Evolutionary conservation across 2,113 vertebrate genomes (phyloP), one percentile per base, ranked within the genome.

Genomic region (Megatriorchis doriae): DNA sequence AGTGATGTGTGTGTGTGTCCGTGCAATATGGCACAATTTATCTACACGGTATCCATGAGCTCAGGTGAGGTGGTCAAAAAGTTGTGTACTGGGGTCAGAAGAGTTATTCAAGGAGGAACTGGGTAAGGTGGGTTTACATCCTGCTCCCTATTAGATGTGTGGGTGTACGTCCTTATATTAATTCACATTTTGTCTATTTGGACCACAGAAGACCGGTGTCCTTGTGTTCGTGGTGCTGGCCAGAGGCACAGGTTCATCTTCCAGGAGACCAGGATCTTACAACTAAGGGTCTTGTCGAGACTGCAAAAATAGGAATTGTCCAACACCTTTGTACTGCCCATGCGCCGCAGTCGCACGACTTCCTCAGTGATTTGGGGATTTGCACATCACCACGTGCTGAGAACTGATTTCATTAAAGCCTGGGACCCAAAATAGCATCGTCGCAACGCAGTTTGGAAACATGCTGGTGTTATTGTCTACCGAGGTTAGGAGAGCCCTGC

Each of bases 1-100:
- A 95, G 87, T 43, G 91, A 91, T 91, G 32, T 82, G 45, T 79
- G 45, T 79, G 71, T 61, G 59, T 93, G 96, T 97, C 97, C 97
- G 15, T 81, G 81, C 89, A 97, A 96, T 96, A 94, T 88, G 93
- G 92, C 87, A 90, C 67, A 53, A 42, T 47, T 81, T 81, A 73
- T 93, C 81, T 16, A 5, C 11, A 1, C 3, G 1, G n/a, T 45
- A 26, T 36, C 79, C 62, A 23, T 2, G 2, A 66, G 73, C 91
- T 68, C 96, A 96, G 96, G 93, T 96, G 48, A 89, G 80, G 19
- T 27, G 40, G 29, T 48, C 40, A 65, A 36, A 70, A 81, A 86
- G 40, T 81, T 82, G 48, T 25, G 18, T 16, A 4, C 22, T n/a
- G n/a, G 7, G 29, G 16, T 59, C 40, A 81, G 82, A 63, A 70